Conservation (phyloP, 1,140 invertebrate genomes). For the Caenorhabditis tropicalis region DNA sequence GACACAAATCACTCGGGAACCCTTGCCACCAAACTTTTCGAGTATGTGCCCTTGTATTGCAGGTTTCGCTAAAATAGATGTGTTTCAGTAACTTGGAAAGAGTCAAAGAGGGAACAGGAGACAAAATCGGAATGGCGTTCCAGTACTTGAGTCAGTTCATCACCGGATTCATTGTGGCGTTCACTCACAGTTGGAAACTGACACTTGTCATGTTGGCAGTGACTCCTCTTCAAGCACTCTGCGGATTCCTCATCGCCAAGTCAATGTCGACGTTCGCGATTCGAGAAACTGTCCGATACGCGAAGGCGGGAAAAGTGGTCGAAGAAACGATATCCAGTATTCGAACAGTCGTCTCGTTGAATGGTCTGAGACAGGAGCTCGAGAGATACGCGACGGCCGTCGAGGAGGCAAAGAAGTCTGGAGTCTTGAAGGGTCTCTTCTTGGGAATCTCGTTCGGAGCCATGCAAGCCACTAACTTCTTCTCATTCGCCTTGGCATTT, state of each 20-base stretch:
- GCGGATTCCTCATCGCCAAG: constrained; percentile 62
- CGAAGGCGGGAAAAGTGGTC: constrained; percentile 80
- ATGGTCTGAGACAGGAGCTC: constrained; percentile 80
- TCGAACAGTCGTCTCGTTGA: constrained; percentile 83
- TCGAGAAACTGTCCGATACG: constrained; percentile 80
- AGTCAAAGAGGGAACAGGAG: constrained; percentile 86
- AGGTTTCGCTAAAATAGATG: neutral
- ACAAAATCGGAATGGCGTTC: constrained; percentile 83
- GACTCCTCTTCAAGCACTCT: constrained; percentile 61
- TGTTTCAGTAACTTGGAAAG: constrained; percentile 82
- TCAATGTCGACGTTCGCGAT: constrained; percentile 65
- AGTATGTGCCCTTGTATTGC: constrained; percentile 77
- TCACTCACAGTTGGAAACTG: constrained; percentile 66
- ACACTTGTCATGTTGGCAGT: constrained; percentile 66
- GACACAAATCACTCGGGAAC: constrained; percentile 85
- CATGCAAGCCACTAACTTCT: constrained; percentile 49
- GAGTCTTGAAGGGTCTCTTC: constrained; percentile 47
- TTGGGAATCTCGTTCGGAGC: constrained; percentile 49
- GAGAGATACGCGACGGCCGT: constrained; percentile 46
- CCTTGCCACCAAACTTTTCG: constrained; percentile 85
- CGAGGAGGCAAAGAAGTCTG: constrained; percentile 33
- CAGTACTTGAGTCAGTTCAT: constrained; percentile 73
- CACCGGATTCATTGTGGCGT: constrained; percentile 63
- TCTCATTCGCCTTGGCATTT: constrained; percentile 60
- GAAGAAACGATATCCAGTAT: constrained; percentile 82